These are phyloP conservation scores for Dryomyza anilis DNA, from an alignment of 2,888 invertebrate species.

Conservation along the genomic window DNA sequence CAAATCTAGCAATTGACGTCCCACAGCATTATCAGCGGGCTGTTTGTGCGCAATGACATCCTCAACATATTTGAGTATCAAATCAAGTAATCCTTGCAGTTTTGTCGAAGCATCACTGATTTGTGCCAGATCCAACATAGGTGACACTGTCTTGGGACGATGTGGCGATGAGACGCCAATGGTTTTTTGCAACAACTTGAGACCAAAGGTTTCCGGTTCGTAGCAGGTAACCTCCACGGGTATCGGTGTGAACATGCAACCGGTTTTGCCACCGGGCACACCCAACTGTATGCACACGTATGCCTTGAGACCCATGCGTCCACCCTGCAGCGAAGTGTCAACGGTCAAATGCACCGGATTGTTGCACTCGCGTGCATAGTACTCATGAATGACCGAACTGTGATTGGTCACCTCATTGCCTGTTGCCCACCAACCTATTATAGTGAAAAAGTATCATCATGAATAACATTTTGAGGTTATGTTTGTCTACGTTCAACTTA, in stretches of 20 bases:
- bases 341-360: slow-evolving; percentile 95
- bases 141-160: slow-evolving; percentile 70
- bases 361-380: slow-evolving; percentile 92
- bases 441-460: neutral
- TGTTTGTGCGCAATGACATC: slow-evolving; percentile 84
- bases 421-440: slow-evolving; percentile 93
- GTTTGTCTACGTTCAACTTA: slow-evolving; percentile 43
- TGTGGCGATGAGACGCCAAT: slow-evolving; percentile 65
- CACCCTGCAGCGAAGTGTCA: slow-evolving; percentile 87
- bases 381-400: slow-evolving; percentile 96
- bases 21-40: slow-evolving; percentile 83
- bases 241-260: slow-evolving; percentile 96
- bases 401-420: slow-evolving; percentile 97
- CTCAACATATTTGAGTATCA: slow-evolving; percentile 84
- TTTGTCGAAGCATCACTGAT: slow-evolving; percentile 84
- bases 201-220: slow-evolving; percentile 85
- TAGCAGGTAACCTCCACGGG: slow-evolving; percentile 87
- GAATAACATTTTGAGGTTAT: slow-evolving; percentile 39
- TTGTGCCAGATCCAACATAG: slow-evolving; percentile 76
- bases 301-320: slow-evolving; percentile 91
- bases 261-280: slow-evolving; percentile 90
- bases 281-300: slow-evolving; percentile 93
- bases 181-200: slow-evolving; percentile 85
- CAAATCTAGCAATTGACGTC: slow-evolving; percentile 86
- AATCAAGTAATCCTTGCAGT: slow-evolving; percentile 77